Base-by-base conservation (phyloP, 1,140 invertebrate species). In the Drosophila sproati region DNA sequence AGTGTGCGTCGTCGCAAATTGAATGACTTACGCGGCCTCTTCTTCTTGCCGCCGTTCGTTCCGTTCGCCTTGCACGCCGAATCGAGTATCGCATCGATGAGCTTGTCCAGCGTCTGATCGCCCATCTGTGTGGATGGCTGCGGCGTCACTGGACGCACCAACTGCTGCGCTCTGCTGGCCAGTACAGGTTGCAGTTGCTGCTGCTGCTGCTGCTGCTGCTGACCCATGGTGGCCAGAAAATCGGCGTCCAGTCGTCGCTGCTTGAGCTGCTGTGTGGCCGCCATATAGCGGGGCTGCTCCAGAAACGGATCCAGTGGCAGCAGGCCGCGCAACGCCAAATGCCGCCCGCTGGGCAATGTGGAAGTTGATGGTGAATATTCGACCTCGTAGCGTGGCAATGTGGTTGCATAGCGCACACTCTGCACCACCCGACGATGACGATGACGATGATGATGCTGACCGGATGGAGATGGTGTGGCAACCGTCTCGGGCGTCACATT, bases 21-120 rank as follows among this genome's bases (percentile, higher is more conserved):
- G 52, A 92, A 92, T 7, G 88, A 88, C 3, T 80, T 78, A 3
- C 91, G 70, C 0, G 83, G 67, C 45, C 86, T 91, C 64, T 92
- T 91, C 54, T 88, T 85, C 20, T 20, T 20, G 20, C 20, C 20
- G 56, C 63, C 76, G 62, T 69, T 77, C 12, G 62, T n/a, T 3
- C 37, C 70, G 32, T 87, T 82, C 20, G 86, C 80, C 66, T 92
- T 92, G 61, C 91, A 80, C 10, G 91, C 91, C 3, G 91, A 92
- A 47, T 92, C 91, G 10, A 92, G 63, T 34, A 92, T 92, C 51
- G 91, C 91, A 41, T 92, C 91, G 51, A 92, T 92, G 4, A 92
- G 77, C 47, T 82, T 80, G 45, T 92, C 91, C 80, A 92, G 61
- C 3, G 91, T 91, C 54, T 89, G 90, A 12, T 92, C 91, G 2